Conservation (phyloP, 2,888 invertebrate genomes). For the Tenodera sinensis region DNA sequence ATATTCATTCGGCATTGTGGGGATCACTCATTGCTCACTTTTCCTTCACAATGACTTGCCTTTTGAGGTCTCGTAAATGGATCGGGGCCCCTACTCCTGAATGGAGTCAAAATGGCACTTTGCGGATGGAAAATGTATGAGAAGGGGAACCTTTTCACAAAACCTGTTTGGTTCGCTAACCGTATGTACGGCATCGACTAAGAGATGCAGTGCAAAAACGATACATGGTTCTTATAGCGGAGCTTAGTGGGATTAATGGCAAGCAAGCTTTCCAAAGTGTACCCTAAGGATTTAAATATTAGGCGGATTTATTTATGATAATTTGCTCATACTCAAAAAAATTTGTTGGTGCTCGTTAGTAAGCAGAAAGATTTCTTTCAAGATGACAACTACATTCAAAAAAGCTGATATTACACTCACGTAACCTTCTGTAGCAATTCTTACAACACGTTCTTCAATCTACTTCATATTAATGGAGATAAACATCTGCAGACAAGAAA, state of each 20-base stretch:
- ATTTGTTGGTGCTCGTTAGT: too few species aligned
- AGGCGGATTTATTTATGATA: too few species aligned
- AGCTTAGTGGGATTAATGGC: background rate
- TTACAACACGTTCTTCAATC: too few species aligned
- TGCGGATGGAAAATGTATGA: background rate
- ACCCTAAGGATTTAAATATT: too few species aligned
- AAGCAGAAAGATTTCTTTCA: too few species aligned
- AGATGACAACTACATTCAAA: too few species aligned
- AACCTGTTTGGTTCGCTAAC: background rate
- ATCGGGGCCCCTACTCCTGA: background rate
- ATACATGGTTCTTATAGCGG: background rate
- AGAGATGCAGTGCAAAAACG: background rate
- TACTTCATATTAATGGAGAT: too few species aligned
- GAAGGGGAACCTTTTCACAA: background rate
- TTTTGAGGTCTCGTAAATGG: background rate
- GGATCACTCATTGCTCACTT: background rate
- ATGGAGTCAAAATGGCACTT: background rate
- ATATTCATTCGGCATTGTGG: background rate
- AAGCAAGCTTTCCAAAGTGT: too few species aligned
- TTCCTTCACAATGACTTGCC: background rate
- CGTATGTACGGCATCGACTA: background rate
- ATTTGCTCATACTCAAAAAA: too few species aligned
- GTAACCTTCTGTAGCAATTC: too few species aligned
- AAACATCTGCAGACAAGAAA: too few species aligned
- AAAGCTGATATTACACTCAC: too few species aligned